Evolutionary conservation across 2,113 vertebrate genomes (phyloP), one percentile per base, ranked within the genome.

Genomic region (Columba livia): DNA sequence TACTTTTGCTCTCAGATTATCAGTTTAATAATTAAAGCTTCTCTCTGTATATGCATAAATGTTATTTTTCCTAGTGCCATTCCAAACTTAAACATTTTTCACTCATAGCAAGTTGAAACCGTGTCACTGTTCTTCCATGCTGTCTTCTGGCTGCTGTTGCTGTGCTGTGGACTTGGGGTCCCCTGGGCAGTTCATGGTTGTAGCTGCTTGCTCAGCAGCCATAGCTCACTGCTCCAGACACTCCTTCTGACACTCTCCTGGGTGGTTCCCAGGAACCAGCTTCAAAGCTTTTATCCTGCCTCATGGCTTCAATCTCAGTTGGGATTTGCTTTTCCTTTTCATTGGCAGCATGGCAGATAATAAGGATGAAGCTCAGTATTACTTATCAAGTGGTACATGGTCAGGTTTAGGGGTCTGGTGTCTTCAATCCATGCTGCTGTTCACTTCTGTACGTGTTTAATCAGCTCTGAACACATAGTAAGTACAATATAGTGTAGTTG

Each of bases 21-120:
- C 74, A 83, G 50, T 91, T 88, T 83, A 95, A 82, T 89, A 89
- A 91, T 93, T 95, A 58, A 96, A 80, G 54, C 56, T 82, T 72
- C 82, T 94, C 93, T 83, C 44, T 79, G 2, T 40, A 15, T 62
- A 11, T 40, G 40, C 14, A 3, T 11, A 21, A 66, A 36, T 62
- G 36, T 77, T 96, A 36, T 82, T 96, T 96, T 90, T 66, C n/a
- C 23, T 77, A 24, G 34, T 73, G 44, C 40, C 1, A 1, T 85
- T 85, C 62, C 31, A 70, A 74, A 60, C 18, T 48, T 64, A 34
- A 75, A 38, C 29, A 12, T 61, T 61, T 75, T 28, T 61, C 1
- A 1, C 79, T 72, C 24, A 2, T 18, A 44, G 31, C 4, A 17
- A 40, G 20, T 62, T 74, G 9, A 65, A 79, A 19, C 16, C 19